Conservation (phyloP, 2,888 invertebrate genomes). For the Yponomeuta malinellus region DNA sequence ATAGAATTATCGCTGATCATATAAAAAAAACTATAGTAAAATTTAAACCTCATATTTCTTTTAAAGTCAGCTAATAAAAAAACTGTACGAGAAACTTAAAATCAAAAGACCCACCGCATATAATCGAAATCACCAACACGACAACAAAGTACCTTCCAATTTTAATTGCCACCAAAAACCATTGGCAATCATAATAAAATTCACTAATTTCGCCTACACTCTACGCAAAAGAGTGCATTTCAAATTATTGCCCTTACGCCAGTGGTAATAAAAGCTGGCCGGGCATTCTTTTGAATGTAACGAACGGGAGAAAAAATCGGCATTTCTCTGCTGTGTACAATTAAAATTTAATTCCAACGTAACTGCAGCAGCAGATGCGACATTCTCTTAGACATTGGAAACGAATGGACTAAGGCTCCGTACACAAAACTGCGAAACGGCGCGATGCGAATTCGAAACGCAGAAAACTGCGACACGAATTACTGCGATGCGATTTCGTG, state of each 20-base stretch:
- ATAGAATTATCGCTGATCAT: no score
- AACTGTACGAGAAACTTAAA: background rate
- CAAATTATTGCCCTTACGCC: background rate
- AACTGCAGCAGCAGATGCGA: conserved; percentile 2
- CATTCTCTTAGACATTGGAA: background rate
- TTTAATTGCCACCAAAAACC: background rate
- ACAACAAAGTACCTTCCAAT: background rate
- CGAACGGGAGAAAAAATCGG: background rate
- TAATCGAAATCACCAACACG: background rate
- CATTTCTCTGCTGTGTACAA: background rate
- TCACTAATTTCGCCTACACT: background rate
- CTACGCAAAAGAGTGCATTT: background rate
- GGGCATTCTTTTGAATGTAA: background rate
- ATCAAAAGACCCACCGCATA: background rate
- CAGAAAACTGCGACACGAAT: no score
- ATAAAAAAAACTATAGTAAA: no score
- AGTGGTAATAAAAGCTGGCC: background rate
- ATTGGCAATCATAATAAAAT: background rate
- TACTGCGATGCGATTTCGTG: no score
- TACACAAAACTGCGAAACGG: no score
- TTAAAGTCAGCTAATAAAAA: no score
- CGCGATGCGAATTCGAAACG: no score
- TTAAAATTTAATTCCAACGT: background rate
- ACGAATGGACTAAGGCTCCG: background rate
- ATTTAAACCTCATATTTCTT: no score